These are phyloP conservation scores for Mystacornis crossleyi DNA, from an alignment of 2,113 vertebrate species.

Conservation along the genomic window DNA sequence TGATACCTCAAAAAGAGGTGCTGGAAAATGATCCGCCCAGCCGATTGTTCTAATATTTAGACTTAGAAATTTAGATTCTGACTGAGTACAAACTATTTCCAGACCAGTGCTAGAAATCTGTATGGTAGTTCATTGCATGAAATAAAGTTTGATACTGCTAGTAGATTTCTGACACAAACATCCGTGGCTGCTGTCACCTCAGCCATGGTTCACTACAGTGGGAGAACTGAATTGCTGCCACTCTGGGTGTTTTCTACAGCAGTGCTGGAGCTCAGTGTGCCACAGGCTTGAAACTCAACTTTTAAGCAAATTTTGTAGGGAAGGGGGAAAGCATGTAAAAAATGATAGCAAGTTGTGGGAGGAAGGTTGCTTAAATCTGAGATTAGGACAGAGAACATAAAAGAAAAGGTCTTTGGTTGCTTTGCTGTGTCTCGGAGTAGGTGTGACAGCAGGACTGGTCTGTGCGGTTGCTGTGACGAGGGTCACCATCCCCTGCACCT, in stretches of 20 bases:
- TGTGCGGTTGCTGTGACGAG: no score
- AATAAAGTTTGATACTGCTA: background rate
- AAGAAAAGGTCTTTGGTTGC: background rate
- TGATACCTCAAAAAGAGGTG: background rate
- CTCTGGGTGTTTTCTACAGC: background rate
- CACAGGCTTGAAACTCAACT: background rate
- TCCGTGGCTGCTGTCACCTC: background rate
- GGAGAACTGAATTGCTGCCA: background rate
- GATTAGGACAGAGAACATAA: background rate
- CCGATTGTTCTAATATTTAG: background rate
- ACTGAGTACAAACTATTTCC: background rate
- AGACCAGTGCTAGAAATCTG: background rate
- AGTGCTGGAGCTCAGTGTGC: rapidly evolving
- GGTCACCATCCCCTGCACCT: background rate
- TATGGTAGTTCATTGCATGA: background rate
- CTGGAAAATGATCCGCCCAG: background rate
- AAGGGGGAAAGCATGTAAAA: background rate
- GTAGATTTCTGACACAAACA: background rate
- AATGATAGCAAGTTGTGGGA: background rate
- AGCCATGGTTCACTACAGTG: background rate
- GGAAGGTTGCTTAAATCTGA: background rate
- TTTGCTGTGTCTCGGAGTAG: background rate
- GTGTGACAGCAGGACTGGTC: background rate
- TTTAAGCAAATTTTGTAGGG: background rate
- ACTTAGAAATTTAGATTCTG: background rate